Evolutionary conservation across 37 sponge, comb jelly and placozoan genomes (phyloP).

Genomic region (Hexactinellida sp.): DNA sequence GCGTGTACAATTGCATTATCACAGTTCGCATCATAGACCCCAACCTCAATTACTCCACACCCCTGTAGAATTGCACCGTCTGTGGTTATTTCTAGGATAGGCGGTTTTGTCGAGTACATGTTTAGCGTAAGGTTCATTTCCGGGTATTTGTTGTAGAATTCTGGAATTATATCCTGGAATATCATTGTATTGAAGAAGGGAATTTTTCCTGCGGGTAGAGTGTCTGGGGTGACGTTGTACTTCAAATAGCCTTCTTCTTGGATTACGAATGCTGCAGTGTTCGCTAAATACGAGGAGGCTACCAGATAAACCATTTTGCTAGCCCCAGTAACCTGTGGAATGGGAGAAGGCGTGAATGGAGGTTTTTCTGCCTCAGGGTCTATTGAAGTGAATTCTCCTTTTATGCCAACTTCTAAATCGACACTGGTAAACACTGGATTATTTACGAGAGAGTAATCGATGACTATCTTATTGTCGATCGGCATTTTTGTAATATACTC

Average conservation of each 20-base stretch:
- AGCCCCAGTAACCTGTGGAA: slow-evolving; percentile 32
- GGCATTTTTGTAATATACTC: background rate
- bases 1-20: slow-evolving; percentile 15
- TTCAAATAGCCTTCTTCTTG: slow-evolving; percentile 42
- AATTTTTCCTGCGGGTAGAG: background rate
- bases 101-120: slow-evolving; percentile 37
- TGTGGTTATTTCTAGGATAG: slow-evolving; percentile 12
- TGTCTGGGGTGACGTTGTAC: background rate
- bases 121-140: slow-evolving; percentile 52
- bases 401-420: slow-evolving; percentile 41
- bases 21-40: background rate
- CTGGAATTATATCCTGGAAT: background rate
- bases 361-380: slow-evolving; percentile 41
- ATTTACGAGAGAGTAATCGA: slow-evolving; percentile 41
- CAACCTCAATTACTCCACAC: background rate
- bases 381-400: slow-evolving; percentile 57
- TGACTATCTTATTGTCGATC: slow-evolving; percentile 35
- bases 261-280: slow-evolving; percentile 70
- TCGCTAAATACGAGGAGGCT: slow-evolving; percentile 58
- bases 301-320: slow-evolving; percentile 61
- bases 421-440: slow-evolving; percentile 37
- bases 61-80: background rate
- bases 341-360: slow-evolving; percentile 48
- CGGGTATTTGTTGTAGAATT: slow-evolving; percentile 53
- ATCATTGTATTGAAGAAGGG: background rate